phyloP scores from a whole-genome alignment of 2,888 invertebrate genomes.

The Nemapogon koenigi region DNA sequence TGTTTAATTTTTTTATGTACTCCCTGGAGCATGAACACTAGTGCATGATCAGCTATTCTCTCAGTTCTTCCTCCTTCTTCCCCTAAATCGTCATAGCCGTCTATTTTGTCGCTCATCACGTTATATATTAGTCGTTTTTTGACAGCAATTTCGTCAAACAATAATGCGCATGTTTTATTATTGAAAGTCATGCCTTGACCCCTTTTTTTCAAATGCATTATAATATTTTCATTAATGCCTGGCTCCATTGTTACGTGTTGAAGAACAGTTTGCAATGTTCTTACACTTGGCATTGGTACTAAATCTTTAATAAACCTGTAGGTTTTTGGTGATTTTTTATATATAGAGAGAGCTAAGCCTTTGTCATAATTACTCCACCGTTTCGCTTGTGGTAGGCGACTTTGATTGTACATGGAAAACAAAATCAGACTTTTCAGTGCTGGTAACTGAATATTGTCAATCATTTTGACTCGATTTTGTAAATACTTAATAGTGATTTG shows the following conservation, averaged over 20 bases:
- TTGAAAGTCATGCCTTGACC: not conserved
- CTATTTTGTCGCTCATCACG: not conserved
- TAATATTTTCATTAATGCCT: not conserved
- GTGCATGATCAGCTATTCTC: slow-evolving; percentile 1
- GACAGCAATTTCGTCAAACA: slow-evolving; percentile 3
- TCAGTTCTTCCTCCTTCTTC: not conserved
- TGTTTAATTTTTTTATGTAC: slow-evolving; percentile 1
- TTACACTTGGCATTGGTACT: not conserved
- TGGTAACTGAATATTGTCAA: no score
- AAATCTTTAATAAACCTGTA: not conserved
- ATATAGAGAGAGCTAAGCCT: no score
- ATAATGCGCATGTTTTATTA: not conserved
- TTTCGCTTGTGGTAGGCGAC: no score
- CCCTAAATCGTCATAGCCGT: slow-evolving; percentile 1
- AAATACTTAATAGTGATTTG: no score
- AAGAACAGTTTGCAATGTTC: not conserved
- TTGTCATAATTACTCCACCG: no score
- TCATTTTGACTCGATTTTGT: no score
- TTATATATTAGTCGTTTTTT: slow-evolving; percentile 2
- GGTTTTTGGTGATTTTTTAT: not conserved
- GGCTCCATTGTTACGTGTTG: not conserved
- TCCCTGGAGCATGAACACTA: slow-evolving; percentile 2
- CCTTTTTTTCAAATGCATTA: not conserved
- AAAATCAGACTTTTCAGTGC: no score
- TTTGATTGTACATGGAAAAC: no score